Evolutionary conservation across 2,888 invertebrate genomes (phyloP).

Genomic region (Dendrolimus pini): DNA sequence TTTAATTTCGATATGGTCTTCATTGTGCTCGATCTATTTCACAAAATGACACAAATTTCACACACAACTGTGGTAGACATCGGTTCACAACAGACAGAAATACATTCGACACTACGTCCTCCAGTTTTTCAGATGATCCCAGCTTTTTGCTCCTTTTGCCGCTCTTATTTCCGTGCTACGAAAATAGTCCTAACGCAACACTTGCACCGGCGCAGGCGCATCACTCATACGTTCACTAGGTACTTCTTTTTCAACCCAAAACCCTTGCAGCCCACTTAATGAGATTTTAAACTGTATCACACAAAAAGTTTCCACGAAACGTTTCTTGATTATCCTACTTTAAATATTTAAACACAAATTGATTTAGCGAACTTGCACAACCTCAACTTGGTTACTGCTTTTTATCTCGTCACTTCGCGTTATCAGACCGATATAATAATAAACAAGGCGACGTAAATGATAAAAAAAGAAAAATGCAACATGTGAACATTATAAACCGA

Average conservation of each 20-base stretch:
- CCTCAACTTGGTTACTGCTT: no score
- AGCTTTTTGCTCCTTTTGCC: conserved; percentile 74
- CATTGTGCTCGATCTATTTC: conserved; percentile 37
- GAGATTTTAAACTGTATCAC: conserved; percentile 3
- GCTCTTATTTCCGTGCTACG: conserved; percentile 76
- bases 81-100: conserved; percentile 62
- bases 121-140: conserved; percentile 68
- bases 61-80: conserved; percentile 50
- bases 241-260: not conserved
- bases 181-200: conserved; percentile 72
- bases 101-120: conserved; percentile 66
- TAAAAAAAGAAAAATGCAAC: conserved; percentile 31
- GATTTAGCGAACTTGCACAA: conserved; percentile 16
- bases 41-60: conserved; percentile 30
- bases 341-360: conserved; percentile 5
- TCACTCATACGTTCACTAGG: conserved; percentile 54
- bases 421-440: conserved; percentile 41
- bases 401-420: conserved; percentile 35
- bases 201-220: conserved; percentile 67
- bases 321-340: not conserved
- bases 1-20: conserved; percentile 69
- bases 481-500: conserved; percentile 22
- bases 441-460: conserved; percentile 29
- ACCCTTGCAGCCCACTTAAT: conserved; percentile 5
- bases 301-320: not conserved